Conservation (phyloP, 2,888 invertebrate species). For the Nomada hirtipes region DNA sequence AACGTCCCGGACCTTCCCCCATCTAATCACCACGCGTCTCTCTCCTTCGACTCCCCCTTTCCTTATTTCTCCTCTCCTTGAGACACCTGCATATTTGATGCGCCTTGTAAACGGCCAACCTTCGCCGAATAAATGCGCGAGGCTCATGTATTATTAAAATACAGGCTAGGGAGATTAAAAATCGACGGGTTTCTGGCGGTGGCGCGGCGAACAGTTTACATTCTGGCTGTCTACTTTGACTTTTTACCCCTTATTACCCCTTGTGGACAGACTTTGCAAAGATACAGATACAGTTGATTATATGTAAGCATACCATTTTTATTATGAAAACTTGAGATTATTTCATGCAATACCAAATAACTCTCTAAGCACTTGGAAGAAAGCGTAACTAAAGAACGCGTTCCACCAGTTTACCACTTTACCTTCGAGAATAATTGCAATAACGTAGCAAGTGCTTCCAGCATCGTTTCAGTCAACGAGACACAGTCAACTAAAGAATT, state of each 20-base stretch:
- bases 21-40: constrained; percentile 81
- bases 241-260: constrained; percentile 9
- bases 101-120: constrained; percentile 79
- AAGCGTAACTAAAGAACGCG: too few species aligned
- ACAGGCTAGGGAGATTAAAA: constrained; percentile 76
- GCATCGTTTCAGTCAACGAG: constrained; percentile 2
- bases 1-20: constrained; percentile 76
- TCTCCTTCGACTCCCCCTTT: constrained; percentile 57
- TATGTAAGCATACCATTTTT: too few species aligned
- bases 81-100: constrained; percentile 83
- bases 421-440: constrained; percentile 3
- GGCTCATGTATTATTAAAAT: constrained; percentile 80
- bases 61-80: constrained; percentile 56
- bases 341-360: neutral
- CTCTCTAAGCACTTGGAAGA: neutral
- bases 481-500: constrained; percentile 19
- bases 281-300: neutral
- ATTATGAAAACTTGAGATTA: neutral
- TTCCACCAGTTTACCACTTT: too few species aligned
- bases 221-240: neutral
- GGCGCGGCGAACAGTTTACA: neutral
- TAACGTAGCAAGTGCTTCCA: constrained; percentile 2
- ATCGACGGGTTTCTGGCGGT: constrained; percentile 50
- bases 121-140: constrained; percentile 79
- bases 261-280: neutral